Percentiles rank a stretch among this genome's conserved stretches.
phyloP scores from a whole-genome alignment of 2,888 invertebrate genomes.

The Cryptosula pallasiana region DNA sequence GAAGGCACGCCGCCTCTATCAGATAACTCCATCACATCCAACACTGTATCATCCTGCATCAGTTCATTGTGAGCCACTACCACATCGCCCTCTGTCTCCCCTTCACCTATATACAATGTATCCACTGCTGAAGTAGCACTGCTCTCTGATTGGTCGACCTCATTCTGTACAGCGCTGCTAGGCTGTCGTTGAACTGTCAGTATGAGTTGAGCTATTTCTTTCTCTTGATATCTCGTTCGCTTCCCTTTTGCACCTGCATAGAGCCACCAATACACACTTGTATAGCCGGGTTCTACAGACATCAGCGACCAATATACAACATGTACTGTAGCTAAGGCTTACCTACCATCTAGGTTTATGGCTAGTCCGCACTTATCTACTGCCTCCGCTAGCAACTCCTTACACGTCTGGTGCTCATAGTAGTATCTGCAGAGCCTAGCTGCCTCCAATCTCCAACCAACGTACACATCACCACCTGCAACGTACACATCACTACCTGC shows the following conservation, averaged over 20 bases:
- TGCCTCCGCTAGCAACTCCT: slow-evolving; percentile 64
- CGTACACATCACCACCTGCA: slow-evolving; percentile 33
- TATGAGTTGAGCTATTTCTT: slow-evolving; percentile 74
- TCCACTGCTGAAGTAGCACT: neutral
- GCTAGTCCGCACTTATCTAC: slow-evolving; percentile 63
- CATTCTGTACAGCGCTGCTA: neutral
- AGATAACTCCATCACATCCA: slow-evolving; percentile 71
- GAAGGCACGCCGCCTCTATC: slow-evolving; percentile 53
- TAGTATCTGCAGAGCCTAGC: slow-evolving; percentile 68
- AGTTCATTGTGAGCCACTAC: slow-evolving; percentile 39
- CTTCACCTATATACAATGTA: too few species aligned
- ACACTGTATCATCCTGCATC: slow-evolving; percentile 78
- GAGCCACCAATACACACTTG: neutral
- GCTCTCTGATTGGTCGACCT: neutral
- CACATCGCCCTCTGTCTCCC: too few species aligned
- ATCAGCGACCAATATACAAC: neutral
- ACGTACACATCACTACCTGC: too few species aligned
- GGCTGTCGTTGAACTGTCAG: slow-evolving; percentile 58
- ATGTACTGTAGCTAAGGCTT: neutral
- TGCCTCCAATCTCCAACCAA: slow-evolving; percentile 59
- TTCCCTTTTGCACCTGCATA: slow-evolving; percentile 69
- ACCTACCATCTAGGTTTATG: slow-evolving; percentile 65
- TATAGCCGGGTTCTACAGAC: neutral
- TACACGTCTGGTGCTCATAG: slow-evolving; percentile 67
- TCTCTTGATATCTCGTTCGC: slow-evolving; percentile 81